Evolutionary conservation across 2,888 invertebrate species (phyloP).

Genomic region (Ochropacha duplaris): DNA sequence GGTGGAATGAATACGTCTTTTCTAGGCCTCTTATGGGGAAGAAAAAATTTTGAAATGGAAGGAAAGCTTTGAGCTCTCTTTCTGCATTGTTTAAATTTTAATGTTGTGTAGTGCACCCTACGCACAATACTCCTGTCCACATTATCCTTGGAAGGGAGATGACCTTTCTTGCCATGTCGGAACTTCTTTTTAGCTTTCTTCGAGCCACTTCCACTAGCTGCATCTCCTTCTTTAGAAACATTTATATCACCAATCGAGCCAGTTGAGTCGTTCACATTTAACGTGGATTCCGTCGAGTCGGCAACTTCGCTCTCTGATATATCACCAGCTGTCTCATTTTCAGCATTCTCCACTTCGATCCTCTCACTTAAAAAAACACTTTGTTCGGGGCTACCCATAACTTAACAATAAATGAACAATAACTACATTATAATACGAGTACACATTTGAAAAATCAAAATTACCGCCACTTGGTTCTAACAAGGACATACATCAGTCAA

Average conservation of each 20-base stretch:
- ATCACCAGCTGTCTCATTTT: constrained; percentile 57
- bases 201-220: constrained; percentile 39
- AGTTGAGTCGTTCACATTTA: constrained; percentile 43
- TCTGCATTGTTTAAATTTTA: constrained; percentile 79
- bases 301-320: constrained; percentile 57
- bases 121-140: constrained; percentile 64
- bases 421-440: constrained; percentile 54
- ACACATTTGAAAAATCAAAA: constrained; percentile 64
- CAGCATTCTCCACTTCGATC: constrained; percentile 46
- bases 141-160: constrained; percentile 66
- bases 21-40: constrained; percentile 88
- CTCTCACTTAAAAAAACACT: constrained; percentile 50
- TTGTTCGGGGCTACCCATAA: constrained; percentile 74
- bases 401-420: constrained; percentile 28
- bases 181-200: constrained; percentile 76
- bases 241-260: constrained; percentile 51
- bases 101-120: constrained; percentile 68
- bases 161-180: constrained; percentile 71
- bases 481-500: constrained; percentile 79
- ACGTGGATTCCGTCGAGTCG: constrained; percentile 53
- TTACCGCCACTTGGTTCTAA: constrained; percentile 78
- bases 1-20: constrained; percentile 92
- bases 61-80: constrained; percentile 88
- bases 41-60: constrained; percentile 87
- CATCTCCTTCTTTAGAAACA: constrained; percentile 63